These are phyloP conservation scores for Talpa occidentalis DNA, from an alignment of 2,113 vertebrate genomes.

Conservation along the genomic window DNA sequence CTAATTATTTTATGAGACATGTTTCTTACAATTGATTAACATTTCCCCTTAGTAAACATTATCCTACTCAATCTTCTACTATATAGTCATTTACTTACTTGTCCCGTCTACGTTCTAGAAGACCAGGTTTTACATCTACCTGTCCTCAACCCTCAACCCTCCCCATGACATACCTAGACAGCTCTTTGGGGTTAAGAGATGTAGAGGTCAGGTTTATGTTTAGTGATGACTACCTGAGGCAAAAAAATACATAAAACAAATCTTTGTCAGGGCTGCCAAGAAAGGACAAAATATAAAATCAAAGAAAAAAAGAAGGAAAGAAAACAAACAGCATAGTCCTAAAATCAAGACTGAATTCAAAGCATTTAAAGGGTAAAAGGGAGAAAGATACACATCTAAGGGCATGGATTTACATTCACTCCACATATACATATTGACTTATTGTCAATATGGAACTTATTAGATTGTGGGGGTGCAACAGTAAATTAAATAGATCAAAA, in stretches of 20 bases:
- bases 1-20: conserved; percentile 30
- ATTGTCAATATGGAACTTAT: background rate
- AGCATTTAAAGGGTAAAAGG: background rate
- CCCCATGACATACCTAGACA: background rate
- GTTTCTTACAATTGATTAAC: conserved; percentile 12
- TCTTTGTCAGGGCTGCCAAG: background rate
- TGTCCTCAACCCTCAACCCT: background rate
- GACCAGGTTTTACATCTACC: conserved; percentile 30
- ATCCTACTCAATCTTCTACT: background rate
- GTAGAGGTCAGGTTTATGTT: background rate
- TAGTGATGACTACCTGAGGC: background rate
- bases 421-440: background rate
- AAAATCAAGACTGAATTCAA: background rate
- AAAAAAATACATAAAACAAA: background rate
- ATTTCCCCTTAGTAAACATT: conserved; percentile 24
- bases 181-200: background rate
- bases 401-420: background rate
- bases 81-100: background rate
- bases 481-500: background rate
- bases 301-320: background rate
- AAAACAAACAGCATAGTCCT: background rate
- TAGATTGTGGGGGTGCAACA: background rate
- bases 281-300: background rate
- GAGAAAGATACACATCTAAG: background rate
- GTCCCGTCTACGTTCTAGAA: background rate